Percentiles rank a stretch among this genome's conserved stretches.
Evolutionary conservation across 2,888 invertebrate genomes (phyloP).

Genomic region (Crocallis elinguaria): DNA sequence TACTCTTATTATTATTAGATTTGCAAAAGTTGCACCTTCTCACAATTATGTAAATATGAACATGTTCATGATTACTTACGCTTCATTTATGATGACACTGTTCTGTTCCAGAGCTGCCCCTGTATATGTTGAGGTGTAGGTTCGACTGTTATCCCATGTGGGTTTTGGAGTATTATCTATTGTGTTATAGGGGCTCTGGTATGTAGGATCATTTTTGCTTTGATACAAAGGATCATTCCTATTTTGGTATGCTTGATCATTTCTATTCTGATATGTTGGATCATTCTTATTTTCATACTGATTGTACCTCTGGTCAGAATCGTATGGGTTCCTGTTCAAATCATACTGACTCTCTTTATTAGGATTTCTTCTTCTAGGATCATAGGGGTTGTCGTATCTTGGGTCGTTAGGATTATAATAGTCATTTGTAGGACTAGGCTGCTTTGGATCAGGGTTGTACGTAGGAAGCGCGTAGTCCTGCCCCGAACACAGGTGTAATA

Average conservation of each 20-base stretch:
- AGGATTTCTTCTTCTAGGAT: constrained; percentile 55
- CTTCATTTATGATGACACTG: constrained; percentile 82
- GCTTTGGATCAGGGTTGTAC: constrained; percentile 63
- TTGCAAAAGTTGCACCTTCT: not conserved
- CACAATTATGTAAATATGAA: not conserved
- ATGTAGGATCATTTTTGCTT: constrained; percentile 41
- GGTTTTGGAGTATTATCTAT: constrained; percentile 62
- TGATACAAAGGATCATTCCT: constrained; percentile 43
- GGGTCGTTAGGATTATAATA: constrained; percentile 58
- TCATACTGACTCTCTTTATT: constrained; percentile 49
- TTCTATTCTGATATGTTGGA: constrained; percentile 43
- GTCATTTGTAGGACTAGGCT: constrained; percentile 68
- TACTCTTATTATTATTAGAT: too few relatives aligned
- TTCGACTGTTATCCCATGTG: constrained; percentile 62
- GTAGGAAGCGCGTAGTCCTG: constrained; percentile 73
- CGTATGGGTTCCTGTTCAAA: constrained; percentile 49
- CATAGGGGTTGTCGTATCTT: constrained; percentile 72
- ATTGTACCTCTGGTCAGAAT: constrained; percentile 52
- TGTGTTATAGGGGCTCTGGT: constrained; percentile 41
- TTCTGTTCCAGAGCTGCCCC: constrained; percentile 69
- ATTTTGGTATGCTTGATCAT: constrained; percentile 29
- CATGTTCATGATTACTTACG: constrained; percentile 68
- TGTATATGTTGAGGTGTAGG: constrained; percentile 57
- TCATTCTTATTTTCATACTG: constrained; percentile 56
- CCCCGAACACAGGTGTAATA: constrained; percentile 57